Base-by-base conservation (phyloP, 2,113 vertebrate genomes). In the Rhegmatorhina hoffmannsi region DNA sequence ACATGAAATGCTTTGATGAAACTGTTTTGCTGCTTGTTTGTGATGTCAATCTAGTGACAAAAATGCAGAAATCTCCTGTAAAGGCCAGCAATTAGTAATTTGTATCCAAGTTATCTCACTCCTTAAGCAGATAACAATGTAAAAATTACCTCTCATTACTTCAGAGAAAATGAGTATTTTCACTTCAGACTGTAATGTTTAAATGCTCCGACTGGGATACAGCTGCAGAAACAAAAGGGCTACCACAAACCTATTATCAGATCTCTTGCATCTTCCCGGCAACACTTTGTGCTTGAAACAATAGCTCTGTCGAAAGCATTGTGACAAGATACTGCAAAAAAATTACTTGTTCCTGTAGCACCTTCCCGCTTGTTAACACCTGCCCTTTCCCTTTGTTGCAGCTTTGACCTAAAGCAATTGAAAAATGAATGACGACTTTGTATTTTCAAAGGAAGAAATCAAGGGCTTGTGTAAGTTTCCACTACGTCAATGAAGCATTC, bases 201-300 rank as follows among this genome's bases (percentile, higher is more conserved):
- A 91, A 93, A 59, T 1, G 10, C 34, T 87, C 25, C 40, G 69
- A 23, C 34, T 80, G 34, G 5, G 72, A 84, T 58, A 68, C 94
- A 93, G 78, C 86, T 95, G 76, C 77, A 89, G 78, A 91, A 90
- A 92, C 80, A 94, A 75, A 69, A 87, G 44, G 24, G 55, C 70
- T 88, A 83, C 58, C n/a, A 72, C 73, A 91, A 93, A 40, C 1
- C 0, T 68, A 74, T 70, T 46, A 80, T 89, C 69, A 92, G 55
- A 82, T 67, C 62, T 85, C 87, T 93, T 77, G 72, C 52, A 58
- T 84, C 47, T 93, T 92, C 53, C 74, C 66, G 70, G 77, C 56
- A 85, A 74, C 33, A 44, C 74, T 95, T 95, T 92, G 86, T 95
- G 63, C 55, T 87, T 78, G 74, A 91, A 95, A 95, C 85, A 96